Evolutionary conservation across 64 coral and sea anemone species (phyloP), one percentile per base, ranked within the genome.

Genomic region (Montipora efflorescens): DNA sequence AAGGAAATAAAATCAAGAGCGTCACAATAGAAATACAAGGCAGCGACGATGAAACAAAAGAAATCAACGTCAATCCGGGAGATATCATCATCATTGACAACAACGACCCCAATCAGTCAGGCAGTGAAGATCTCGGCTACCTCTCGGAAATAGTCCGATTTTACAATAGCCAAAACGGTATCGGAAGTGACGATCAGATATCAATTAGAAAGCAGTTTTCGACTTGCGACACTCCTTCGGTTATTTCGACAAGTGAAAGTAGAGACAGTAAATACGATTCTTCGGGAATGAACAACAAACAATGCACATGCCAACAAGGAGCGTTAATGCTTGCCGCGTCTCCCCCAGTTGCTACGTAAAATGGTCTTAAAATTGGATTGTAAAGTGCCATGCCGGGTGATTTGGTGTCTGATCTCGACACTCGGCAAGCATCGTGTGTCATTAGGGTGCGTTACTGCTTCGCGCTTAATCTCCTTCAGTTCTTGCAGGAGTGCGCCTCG

Each of bases 11-110:
- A 67, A 80, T 88, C 25, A 98, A 92, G 47, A 98, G 86, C 49
- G 79, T 98, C 46, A 98, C 96, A 8, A 98, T 98, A 64, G 89
- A 98, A 75, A 89, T 98, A 53, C 93, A 98, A 48, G 96, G 89
- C 2, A 80, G 73, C 16, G 79, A 82, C 16, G 90, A 98, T 18
- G 84, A 83, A 76, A 92, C 89, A 3, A 95, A 95, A 66, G 91
- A 98, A 84, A 98, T 98, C 28, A 88, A 93, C 36, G 87, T 98
- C 6, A 98, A 95, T 55, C 93, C 96, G 36, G 96, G 96, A 25
- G 96, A 98, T 89, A 92, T 98, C 66, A 94, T 98, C 43, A 92
- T 98, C 53, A 98, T 98, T 79, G 96, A 98, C 53, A 91, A 93
- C 61, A 95, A 98, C 73, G 80, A 98, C 50, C 71, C 88, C 10